Percentiles rank a stretch among this genome's conserved stretches.
phyloP scores from a whole-genome alignment of 2,113 vertebrate genomes.

The Tichodroma muraria region DNA sequence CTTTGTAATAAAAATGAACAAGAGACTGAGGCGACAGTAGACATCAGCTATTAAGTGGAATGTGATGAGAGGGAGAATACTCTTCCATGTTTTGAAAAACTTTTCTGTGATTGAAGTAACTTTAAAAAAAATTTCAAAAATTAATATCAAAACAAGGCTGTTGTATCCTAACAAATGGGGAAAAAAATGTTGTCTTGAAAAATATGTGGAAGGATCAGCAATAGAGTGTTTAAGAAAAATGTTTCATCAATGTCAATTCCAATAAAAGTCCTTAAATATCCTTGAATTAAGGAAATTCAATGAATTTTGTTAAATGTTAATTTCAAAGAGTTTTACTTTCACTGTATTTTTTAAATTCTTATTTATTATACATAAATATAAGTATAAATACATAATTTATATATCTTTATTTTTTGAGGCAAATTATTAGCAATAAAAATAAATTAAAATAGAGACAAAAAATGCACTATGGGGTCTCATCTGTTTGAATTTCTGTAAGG shows the following conservation, averaged over 20 bases:
- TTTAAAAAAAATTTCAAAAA: not conserved
- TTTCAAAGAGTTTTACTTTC: not conserved
- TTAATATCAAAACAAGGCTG: not conserved
- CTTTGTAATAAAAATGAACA: not conserved
- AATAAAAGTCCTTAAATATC: too few species aligned
- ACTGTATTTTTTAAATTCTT: not conserved
- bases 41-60: not conserved
- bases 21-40: not conserved
- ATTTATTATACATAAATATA: not conserved
- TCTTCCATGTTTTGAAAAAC: not conserved
- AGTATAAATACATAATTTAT: not conserved
- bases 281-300: too few species aligned
- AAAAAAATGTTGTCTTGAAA: not conserved
- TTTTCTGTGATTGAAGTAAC: not conserved
- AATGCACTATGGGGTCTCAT: rapidly evolving
- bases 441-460: not conserved
- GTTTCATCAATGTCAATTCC: too few species aligned
- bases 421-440: not conserved
- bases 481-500: not conserved
- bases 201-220: not conserved
- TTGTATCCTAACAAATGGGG: not conserved
- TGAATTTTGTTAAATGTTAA: not conserved
- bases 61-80: not conserved
- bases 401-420: not conserved
- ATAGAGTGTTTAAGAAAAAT: not conserved